Conservation (phyloP, 2,888 invertebrate species). For the Ichneumoninae sp. region DNA sequence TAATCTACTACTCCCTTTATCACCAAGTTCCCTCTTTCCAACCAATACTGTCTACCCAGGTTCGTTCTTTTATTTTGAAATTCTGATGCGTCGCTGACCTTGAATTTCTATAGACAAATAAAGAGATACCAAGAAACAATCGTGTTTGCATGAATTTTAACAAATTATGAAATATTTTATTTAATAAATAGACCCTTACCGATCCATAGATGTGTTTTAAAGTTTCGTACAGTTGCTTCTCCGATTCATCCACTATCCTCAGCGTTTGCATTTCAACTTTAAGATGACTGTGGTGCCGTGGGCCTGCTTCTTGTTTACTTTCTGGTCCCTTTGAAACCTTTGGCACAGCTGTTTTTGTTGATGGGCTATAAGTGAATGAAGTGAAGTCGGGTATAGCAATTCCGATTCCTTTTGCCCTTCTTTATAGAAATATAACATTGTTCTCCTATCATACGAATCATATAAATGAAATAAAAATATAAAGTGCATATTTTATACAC, state of each 20-base stretch:
- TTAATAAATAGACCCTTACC: conserved; percentile 84
- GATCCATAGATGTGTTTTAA: conserved; percentile 91
- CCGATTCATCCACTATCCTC: conserved; percentile 88
- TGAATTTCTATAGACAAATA: conserved; percentile 83
- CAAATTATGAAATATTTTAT: not conserved
- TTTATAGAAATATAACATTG: too few species aligned
- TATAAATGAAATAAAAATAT: too few species aligned
- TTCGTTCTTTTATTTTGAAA: conserved; percentile 89
- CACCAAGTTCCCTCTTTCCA: conserved; percentile 90
- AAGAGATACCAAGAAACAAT: conserved; percentile 10
- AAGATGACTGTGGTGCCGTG: conserved; percentile 77
- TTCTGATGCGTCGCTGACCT: conserved; percentile 83
- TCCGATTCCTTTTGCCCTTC: too few species aligned
- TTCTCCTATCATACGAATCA: too few species aligned
- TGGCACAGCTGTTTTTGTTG: not conserved
- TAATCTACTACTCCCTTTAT: conserved; percentile 90
- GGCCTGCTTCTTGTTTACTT: conserved; percentile 39
- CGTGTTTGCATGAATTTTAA: not conserved
- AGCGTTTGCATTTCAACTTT: conserved; percentile 92
- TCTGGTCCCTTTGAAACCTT: conserved; percentile 55
- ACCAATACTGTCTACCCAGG: conserved; percentile 90
- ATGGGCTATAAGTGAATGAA: not conserved
- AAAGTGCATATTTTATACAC: too few species aligned
- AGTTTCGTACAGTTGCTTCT: conserved; percentile 90
- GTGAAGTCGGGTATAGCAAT: too few species aligned